These are phyloP conservation scores for Macrostomum cliftonense DNA, from an alignment of 2,888 invertebrate species.

Conservation along the genomic window DNA sequence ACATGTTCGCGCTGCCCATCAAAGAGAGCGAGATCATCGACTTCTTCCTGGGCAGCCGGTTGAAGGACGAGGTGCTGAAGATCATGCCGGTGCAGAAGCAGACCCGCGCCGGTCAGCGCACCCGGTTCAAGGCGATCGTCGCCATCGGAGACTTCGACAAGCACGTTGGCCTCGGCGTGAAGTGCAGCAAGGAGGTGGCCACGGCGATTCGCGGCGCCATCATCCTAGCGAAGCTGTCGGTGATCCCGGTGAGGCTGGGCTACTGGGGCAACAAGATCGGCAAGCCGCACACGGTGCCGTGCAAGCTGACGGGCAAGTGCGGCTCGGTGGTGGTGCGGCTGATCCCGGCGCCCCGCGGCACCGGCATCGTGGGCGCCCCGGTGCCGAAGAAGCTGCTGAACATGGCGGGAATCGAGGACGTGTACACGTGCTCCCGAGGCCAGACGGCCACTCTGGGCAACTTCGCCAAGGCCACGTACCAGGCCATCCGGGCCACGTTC, in stretches of 20 bases:
- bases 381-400: slow-evolving; percentile 92
- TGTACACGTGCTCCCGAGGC: slow-evolving; percentile 91
- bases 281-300: slow-evolving; percentile 95
- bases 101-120: slow-evolving; percentile 96
- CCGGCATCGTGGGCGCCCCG: slow-evolving; percentile 94
- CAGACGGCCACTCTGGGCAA: slow-evolving; percentile 94
- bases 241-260: slow-evolving; percentile 89
- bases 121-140: slow-evolving; percentile 68
- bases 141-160: slow-evolving; percentile 97
- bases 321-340: slow-evolving; percentile 91
- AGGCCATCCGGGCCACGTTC: slow-evolving; percentile 93
- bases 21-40: slow-evolving; percentile 99
- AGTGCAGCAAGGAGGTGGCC: slow-evolving; percentile 99
- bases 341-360: slow-evolving; percentile 97
- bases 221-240: slow-evolving; percentile 86
- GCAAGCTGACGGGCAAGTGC: slow-evolving; percentile 98
- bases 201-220: slow-evolving; percentile 98
- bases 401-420: slow-evolving; percentile 99
- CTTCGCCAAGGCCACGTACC: slow-evolving; percentile 93
- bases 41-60: slow-evolving; percentile 69
- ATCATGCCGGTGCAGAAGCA: slow-evolving; percentile 99
- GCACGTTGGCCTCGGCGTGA: slow-evolving; percentile 93
- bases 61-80: slow-evolving; percentile 95
- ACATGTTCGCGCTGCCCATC: slow-evolving; percentile 89
- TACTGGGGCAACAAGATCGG: slow-evolving; percentile 99